Conservation (phyloP, 2,888 invertebrate genomes). For the Dicranocentrus wangi region DNA sequence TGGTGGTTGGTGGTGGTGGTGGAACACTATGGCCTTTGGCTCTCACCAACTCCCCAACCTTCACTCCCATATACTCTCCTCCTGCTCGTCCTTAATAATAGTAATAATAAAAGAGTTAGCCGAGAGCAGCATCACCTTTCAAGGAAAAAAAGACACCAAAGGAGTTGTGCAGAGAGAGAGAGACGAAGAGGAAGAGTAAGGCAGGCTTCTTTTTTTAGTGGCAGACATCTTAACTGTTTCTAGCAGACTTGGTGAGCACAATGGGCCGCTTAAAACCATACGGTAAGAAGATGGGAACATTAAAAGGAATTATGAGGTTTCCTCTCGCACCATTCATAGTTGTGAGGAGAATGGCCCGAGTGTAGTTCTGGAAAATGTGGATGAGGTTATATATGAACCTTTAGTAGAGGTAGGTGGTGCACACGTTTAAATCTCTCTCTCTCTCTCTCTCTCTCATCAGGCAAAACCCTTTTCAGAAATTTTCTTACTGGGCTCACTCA, state of each 20-base stretch:
- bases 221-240: slow-evolving; percentile 9
- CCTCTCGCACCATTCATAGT: not conserved
- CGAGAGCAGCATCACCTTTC: slow-evolving; percentile 55
- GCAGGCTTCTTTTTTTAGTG: not conserved
- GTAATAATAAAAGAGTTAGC: slow-evolving; percentile 14
- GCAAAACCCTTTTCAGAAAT: slow-evolving; percentile 12
- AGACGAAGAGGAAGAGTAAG: slow-evolving; percentile 9
- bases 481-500: not conserved
- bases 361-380: not conserved
- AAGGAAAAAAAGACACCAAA: slow-evolving; percentile 23
- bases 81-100: slow-evolving; percentile 19
- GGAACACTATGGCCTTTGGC: not conserved
- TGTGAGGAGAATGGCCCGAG: not conserved
- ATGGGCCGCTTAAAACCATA: slow-evolving; percentile 13
- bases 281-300: slow-evolving; percentile 48
- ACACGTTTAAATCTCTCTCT: no score
- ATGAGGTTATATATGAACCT: no score
- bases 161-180: no score
- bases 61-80: slow-evolving; percentile 6
- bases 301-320: slow-evolving; percentile 55
- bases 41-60: not conserved
- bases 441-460: no score
- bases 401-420: no score
- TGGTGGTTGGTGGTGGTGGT: slow-evolving; percentile 19
- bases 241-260: not conserved